These are phyloP conservation scores for Sinhomidia bicolor DNA, from an alignment of 2,888 invertebrate genomes.

Conservation along the genomic window DNA sequence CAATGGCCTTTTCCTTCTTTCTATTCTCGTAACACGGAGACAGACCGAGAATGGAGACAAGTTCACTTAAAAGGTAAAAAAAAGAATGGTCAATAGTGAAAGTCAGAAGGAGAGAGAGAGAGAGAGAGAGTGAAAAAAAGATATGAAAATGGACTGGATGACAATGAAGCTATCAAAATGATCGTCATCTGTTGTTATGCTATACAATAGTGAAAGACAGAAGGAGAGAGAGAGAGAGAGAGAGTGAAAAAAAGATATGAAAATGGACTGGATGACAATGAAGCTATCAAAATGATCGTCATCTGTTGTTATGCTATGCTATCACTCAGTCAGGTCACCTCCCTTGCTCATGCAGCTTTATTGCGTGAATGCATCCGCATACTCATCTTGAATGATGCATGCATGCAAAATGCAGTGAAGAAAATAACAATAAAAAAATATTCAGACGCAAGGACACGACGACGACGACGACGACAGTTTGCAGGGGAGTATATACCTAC, in stretches of 20 bases:
- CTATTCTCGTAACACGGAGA: neutral
- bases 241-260: neutral
- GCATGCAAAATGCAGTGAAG: constrained; percentile 1
- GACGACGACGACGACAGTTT: too few relatives aligned
- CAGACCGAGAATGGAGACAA: neutral
- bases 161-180: neutral
- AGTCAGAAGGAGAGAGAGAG: neutral
- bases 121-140: neutral
- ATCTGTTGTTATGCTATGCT: too few relatives aligned
- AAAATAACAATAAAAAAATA: neutral
- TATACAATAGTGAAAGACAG: constrained; percentile 23
- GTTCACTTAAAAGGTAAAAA: constrained; percentile 11
- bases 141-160: constrained; percentile 23
- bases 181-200: constrained; percentile 15
- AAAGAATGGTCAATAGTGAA: constrained; percentile 15
- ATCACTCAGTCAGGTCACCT: constrained; percentile 7
- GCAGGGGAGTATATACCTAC: too few relatives aligned
- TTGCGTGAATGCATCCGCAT: neutral
- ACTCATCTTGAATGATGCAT: neutral
- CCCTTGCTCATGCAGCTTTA: neutral
- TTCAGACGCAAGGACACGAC: neutral
- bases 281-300: constrained; percentile 2
- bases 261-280: constrained; percentile 28
- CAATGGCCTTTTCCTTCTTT: constrained; percentile 17
- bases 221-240: neutral